A percentile compares a stretch with the other conserved stretches of the same genome.
Conservation (phyloP, 2,888 invertebrate genomes). For the Anoncus sp. region DNA sequence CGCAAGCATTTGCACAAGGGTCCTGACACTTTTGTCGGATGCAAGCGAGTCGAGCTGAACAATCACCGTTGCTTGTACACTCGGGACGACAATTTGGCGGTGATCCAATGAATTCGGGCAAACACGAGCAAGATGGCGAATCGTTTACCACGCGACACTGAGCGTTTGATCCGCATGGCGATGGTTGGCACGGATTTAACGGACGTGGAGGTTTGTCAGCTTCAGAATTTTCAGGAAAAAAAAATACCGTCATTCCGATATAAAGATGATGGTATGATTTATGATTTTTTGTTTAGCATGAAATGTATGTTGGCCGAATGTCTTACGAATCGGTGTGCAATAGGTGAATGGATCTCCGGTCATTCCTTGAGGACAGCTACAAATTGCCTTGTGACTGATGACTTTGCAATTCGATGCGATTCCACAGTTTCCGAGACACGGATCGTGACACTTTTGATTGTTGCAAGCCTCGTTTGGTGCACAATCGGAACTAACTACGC, state of each 20-base stretch:
- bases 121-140: constrained; percentile 85
- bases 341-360: constrained; percentile 82
- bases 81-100: constrained; percentile 84
- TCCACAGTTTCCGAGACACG: constrained; percentile 84
- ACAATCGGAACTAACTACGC: constrained; percentile 84
- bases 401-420: constrained; percentile 83
- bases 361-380: constrained; percentile 82
- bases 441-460: constrained; percentile 83
- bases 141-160: constrained; percentile 83
- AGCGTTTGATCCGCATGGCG: constrained; percentile 84
- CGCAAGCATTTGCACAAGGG: constrained; percentile 80
- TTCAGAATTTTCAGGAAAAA: constrained; percentile 35
- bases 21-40: constrained; percentile 79
- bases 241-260: neutral
- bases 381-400: constrained; percentile 84
- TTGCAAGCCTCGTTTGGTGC: constrained; percentile 81
- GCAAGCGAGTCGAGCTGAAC: constrained; percentile 81
- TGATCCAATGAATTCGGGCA: constrained; percentile 82
- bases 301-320: neutral
- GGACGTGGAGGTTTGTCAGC: constrained; percentile 39
- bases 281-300: too few relatives aligned
- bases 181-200: constrained; percentile 83
- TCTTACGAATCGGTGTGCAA: constrained; percentile 74
- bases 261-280: neutral
- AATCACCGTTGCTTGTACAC: constrained; percentile 83